Base-by-base conservation (phyloP, 1,140 invertebrate genomes). In the Paraescarpia echinospica region DNA sequence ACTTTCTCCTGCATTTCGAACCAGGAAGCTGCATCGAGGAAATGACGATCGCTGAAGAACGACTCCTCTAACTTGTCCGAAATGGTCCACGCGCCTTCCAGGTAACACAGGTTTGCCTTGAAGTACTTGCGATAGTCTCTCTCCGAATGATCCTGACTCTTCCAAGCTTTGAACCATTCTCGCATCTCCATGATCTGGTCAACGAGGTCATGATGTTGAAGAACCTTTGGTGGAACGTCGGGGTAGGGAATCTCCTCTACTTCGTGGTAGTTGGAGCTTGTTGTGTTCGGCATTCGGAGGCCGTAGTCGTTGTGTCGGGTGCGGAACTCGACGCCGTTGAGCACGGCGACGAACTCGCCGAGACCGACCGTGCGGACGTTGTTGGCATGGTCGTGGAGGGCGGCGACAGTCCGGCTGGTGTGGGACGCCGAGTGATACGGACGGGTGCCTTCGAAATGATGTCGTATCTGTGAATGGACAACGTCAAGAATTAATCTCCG, bases 41-140 rank as follows among this genome's bases (percentile, higher is more conserved):
- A n/a, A 88, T 93, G 93, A 33, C 93, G 41, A 5, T 93, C 93
- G 88, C 93, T 93, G 77, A 91, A 34, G 59, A 95, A 95, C 1
- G 94, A 94, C 89, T 95, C 94, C 0, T 93, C 92, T 8, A 95
- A 48, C 27, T 94, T 93, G 22, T 77, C 91, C 88, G 91, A 2
- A 9, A 34, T 6, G 0, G 95, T 95, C 95, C 95, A 95, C 33
- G 92, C 93, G 33, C 95, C 95, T 90, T 95, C 95, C 91, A 95
- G 59, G 91, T 95, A 95, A 93, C 95, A 95, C n/a, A 95, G 92
- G 34, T 94, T 92, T 5, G 95, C 94, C 93, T 94, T 95, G 91
- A 95, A 95, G 92, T 95, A 95, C 14, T 92, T 90, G 31, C 59
- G 93, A 90, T 93, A 93, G 89, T 93, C 92, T 89, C 92, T 93